Base-by-base conservation (phyloP, 2,888 invertebrate genomes). In the Brenthis daphne region DNA sequence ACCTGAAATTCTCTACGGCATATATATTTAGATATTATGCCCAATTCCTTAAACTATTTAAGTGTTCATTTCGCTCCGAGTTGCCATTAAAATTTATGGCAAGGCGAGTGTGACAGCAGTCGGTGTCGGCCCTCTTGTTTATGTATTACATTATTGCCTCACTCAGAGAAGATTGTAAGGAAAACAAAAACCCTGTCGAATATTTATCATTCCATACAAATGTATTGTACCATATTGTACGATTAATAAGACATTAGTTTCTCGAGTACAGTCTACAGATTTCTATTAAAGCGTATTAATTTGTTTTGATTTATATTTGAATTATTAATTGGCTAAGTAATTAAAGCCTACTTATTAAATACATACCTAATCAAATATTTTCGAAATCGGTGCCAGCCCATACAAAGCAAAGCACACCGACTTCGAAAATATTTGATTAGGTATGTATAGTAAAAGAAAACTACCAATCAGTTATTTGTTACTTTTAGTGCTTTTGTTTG, bases 91-190 rank as follows among this genome's bases (percentile, higher is more conserved):
- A 73, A 70, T 73, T 68, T 70, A 72, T 70, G 54, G 54, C 64
- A n/a, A 68, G 70, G 61, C 67, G 66, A 73, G 55, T 61, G 79
- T 77, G 77, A 76, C 77, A 75, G 75, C 75, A 47, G 54, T 53
- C 76, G 72, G 71, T 64, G 75, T 83, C 84, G 81, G 60, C 56
- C 61, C 61, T 24, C 86, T 89, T 87, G 84, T 86, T 87, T 89
- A 89, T 89, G 87, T 88, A 88, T 87, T 83, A 85, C 86, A 85
- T 88, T 89, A 87, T 86, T 85, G 85, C 86, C 88, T 84, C 85
- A 87, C 85, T 88, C 87, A 83, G 83, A 80, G 84, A 80, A 76
- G 86, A 86, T 85, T 85, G 86, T 85, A 83, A 82, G 85, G 80
- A 82, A 61, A 83, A 86, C 87, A 86, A 84, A 85, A 83, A 83